A percentile compares a stretch with the other conserved stretches of the same genome.
Evolutionary conservation across 2,113 vertebrate species (phyloP).

Genomic region (Lepisosteus oculatus): DNA sequence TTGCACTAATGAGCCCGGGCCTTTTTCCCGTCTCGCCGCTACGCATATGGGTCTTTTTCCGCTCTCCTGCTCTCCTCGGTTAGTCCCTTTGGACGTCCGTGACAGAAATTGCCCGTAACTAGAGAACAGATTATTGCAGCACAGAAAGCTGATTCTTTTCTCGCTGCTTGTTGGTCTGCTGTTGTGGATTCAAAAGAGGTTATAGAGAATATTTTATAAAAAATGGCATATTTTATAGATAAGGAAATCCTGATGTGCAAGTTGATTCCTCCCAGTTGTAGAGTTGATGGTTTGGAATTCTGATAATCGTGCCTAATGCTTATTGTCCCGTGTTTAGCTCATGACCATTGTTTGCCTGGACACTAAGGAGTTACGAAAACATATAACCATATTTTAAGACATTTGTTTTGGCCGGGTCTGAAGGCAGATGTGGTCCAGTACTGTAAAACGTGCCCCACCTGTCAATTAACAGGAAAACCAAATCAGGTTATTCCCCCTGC

Average conservation of each 20-base stretch:
- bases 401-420: slow-evolving; percentile 4
- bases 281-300: not conserved
- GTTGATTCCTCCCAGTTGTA: not conserved
- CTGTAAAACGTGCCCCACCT: not conserved
- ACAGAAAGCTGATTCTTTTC: not conserved
- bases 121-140: not conserved
- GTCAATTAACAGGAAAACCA: not conserved
- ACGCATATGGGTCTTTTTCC: no score
- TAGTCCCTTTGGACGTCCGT: no score
- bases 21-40: no score
- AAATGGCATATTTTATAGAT: not conserved
- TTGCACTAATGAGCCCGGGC: no score
- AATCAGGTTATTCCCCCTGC: not conserved
- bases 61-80: no score
- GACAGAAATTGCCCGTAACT: not conserved
- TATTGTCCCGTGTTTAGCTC: not conserved
- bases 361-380: not conserved
- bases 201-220: not conserved
- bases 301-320: not conserved
- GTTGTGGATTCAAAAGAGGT: not conserved
- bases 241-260: not conserved
- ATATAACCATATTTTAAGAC: not conserved
- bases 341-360: not conserved
- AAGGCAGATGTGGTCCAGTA: not conserved
- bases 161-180: not conserved